Conservation (phyloP, 1,140 invertebrate genomes). For the Papilio xuthus region DNA sequence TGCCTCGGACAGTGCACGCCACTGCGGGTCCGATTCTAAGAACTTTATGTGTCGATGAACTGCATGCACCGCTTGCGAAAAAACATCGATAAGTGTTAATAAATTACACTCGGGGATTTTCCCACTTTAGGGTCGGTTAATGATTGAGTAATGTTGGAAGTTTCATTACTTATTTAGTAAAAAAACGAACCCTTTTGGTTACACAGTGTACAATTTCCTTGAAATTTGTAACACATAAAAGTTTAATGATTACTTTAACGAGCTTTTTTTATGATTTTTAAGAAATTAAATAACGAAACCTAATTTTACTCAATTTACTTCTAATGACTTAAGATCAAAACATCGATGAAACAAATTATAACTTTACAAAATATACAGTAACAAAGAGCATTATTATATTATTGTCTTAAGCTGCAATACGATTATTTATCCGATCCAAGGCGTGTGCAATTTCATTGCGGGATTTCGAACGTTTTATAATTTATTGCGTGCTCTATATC, state of each 20-base stretch:
- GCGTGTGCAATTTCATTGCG: constrained; percentile 10
- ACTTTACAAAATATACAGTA: background rate
- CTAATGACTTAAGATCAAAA: background rate
- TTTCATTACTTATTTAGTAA: constrained; percentile 15
- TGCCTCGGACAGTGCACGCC: constrained; percentile 50
- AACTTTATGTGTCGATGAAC: constrained; percentile 49
- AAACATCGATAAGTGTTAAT: constrained; percentile 43
- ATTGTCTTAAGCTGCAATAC: constrained; percentile 9
- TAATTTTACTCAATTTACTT: background rate
- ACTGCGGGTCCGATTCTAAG: constrained; percentile 48
- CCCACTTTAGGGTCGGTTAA: constrained; percentile 10
- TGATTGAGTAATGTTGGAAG: background rate
- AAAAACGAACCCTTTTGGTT: background rate
- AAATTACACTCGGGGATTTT: constrained; percentile 30
- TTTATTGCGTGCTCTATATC: constrained; percentile 3
- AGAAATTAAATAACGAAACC: background rate
- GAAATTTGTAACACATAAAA: background rate
- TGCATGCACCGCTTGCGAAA: constrained; percentile 35
- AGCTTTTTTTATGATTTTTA: background rate
- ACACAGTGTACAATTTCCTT: background rate
- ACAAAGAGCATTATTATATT: constrained; percentile 25
- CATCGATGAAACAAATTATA: background rate
- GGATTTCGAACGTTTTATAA: constrained; percentile 33
- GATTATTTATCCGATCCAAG: background rate
- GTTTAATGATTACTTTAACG: background rate